These are phyloP conservation scores for Vanessa cardui DNA, from an alignment of 2,888 invertebrate genomes.

Conservation along the genomic window DNA sequence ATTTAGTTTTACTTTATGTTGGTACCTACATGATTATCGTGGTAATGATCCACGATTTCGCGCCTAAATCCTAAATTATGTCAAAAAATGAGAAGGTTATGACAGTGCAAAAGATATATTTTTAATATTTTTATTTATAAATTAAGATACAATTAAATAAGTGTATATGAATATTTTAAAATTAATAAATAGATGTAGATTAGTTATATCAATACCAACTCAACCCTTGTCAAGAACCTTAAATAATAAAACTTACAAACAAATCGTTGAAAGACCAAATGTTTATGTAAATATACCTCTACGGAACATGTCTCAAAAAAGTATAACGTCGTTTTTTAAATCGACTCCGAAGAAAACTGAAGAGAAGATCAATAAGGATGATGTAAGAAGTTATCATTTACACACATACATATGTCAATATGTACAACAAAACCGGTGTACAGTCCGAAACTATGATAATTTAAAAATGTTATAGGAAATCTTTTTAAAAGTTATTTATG, in stretches of 20 bases:
- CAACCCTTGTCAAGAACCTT: not conserved
- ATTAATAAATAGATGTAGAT: conserved; percentile 21
- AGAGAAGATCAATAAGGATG: conserved; percentile 29
- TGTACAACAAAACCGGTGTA: not conserved
- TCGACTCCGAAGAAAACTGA: conserved; percentile 60
- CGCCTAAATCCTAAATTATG: conserved; percentile 4
- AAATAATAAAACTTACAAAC: not conserved
- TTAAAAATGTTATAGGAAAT: not conserved
- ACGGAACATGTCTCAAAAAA: conserved; percentile 71
- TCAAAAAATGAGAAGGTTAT: conserved; percentile 8
- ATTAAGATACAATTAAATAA: not conserved
- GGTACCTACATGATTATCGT: not conserved
- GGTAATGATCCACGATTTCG: not conserved
- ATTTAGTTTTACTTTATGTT: not conserved
- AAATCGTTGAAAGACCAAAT: conserved; percentile 14
- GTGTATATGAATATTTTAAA: conserved; percentile 22
- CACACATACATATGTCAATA: not conserved
- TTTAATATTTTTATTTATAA: conserved; percentile 2
- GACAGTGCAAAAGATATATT: not conserved
- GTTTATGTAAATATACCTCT: conserved; percentile 19
- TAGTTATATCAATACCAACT: conserved; percentile 10
- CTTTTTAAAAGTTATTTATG: not conserved
- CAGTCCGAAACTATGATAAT: not conserved
- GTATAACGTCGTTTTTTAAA: conserved; percentile 75
- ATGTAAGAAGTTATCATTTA: conserved; percentile 22